Evolutionary conservation across 2,797 vertebrate species (phyloP).

Genomic region (Labroides dimidiatus): DNA sequence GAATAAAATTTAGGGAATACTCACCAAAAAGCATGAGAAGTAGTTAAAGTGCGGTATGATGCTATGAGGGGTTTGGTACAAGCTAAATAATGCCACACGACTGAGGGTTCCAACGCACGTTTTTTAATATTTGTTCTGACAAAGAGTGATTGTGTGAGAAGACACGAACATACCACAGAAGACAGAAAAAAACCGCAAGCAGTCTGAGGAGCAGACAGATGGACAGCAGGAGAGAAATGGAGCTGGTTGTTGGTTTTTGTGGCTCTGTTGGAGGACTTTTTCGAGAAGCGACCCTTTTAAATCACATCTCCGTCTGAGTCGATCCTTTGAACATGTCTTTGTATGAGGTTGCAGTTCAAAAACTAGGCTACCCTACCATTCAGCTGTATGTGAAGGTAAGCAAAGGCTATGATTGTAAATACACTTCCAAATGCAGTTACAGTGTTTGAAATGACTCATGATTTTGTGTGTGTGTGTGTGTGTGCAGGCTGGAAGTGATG

Average conservation of each 20-base stretch:
- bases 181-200: background rate
- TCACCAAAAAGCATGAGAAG: no score
- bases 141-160: constrained; percentile 54
- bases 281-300: no score
- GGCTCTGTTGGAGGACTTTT: background rate
- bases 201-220: constrained; percentile 6
- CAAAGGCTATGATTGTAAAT: no score
- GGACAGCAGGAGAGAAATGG: background rate
- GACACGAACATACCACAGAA: constrained; percentile 43
- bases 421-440: no score
- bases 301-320: no score
- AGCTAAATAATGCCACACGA: no score
- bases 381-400: constrained; percentile 85
- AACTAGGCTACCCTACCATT: constrained; percentile 70
- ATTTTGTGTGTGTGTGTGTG: constrained; percentile 18
- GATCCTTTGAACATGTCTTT: constrained; percentile 69
- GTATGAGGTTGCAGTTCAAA: constrained; percentile 68
- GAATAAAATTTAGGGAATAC: no score
- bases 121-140: constrained; percentile 31
- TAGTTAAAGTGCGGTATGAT: no score
- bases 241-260: background rate
- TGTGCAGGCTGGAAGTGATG: constrained; percentile 91
- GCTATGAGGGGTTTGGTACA: no score
- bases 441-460: background rate
- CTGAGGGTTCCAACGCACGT: background rate